These are phyloP conservation scores for Caenorhabditis wallacei DNA, from an alignment of 2,888 invertebrate genomes.

Conservation along the genomic window DNA sequence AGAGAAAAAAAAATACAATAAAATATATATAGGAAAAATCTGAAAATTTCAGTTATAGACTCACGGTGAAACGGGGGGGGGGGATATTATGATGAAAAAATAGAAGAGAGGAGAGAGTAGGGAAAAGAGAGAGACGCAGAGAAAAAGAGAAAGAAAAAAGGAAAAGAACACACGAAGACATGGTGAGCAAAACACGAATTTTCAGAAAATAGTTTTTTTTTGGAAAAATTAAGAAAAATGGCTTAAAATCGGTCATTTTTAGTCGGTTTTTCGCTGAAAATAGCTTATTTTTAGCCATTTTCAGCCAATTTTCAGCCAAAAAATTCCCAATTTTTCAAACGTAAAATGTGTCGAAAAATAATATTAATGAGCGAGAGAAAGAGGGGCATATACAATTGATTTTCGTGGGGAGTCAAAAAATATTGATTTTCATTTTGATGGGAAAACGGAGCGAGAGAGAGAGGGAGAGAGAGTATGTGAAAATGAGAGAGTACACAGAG, in stretches of 20 bases:
- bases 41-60: constrained; percentile 6
- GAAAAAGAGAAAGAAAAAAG: not conserved
- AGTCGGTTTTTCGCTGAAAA: too few species aligned
- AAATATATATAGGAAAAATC: constrained; percentile 2
- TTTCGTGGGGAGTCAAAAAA: too few species aligned
- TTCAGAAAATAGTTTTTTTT: too few species aligned
- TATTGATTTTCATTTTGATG: too few species aligned
- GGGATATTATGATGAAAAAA: constrained; percentile 18
- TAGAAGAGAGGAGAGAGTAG: not conserved
- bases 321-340: too few species aligned
- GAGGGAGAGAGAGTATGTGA: not conserved
- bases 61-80: not conserved
- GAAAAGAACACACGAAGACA: constrained; percentile 49
- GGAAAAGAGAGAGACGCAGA: not conserved
- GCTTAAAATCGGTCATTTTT: not conserved
- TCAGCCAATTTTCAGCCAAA: not conserved
- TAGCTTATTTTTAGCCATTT: not conserved
- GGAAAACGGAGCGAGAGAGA: not conserved
- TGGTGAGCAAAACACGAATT: constrained; percentile 64
- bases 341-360: too few species aligned
- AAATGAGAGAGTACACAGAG: not conserved
- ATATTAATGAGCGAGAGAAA: too few species aligned
- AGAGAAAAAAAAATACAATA: not conserved
- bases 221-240: not conserved
- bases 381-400: constrained; percentile 28